These are phyloP conservation scores for Mythimna pallens DNA, from an alignment of 2,888 invertebrate species.

Conservation along the genomic window DNA sequence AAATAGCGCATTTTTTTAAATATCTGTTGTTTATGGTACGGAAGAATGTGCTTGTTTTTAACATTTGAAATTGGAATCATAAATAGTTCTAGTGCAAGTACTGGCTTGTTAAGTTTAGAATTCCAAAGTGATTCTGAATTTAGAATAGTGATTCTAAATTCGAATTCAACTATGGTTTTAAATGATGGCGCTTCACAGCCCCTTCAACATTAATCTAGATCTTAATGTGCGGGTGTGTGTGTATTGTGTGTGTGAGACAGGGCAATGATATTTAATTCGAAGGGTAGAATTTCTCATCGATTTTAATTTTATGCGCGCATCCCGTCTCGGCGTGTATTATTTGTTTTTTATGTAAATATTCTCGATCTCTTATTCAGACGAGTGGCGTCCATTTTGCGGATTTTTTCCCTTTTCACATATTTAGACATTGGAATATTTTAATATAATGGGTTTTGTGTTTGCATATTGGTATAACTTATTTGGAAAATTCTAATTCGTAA, in stretches of 20 bases:
- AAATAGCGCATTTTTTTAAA: constrained; percentile 81
- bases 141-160: constrained; percentile 62
- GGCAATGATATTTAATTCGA: constrained; percentile 90
- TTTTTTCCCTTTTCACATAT: constrained; percentile 82
- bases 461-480: constrained; percentile 72
- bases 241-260: constrained; percentile 81
- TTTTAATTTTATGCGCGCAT: constrained; percentile 91
- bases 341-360: constrained; percentile 90
- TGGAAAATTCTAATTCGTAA: constrained; percentile 56
- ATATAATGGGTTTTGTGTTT: constrained; percentile 76
- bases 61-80: constrained; percentile 64
- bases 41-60: constrained; percentile 73
- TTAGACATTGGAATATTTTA: constrained; percentile 82
- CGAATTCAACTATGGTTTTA: constrained; percentile 65
- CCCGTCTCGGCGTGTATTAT: constrained; percentile 88
- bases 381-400: constrained; percentile 83
- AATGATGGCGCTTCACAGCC: constrained; percentile 68
- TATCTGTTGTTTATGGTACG: constrained; percentile 84
- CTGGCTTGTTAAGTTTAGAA: constrained; percentile 38
- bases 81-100: constrained; percentile 44
- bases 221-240: constrained; percentile 75
- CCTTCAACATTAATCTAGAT: constrained; percentile 85
- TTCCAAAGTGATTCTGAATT: constrained; percentile 56
- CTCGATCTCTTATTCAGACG: constrained; percentile 85
- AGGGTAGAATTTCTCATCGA: constrained; percentile 90